phyloP scores from a whole-genome alignment of 2,888 invertebrate species.

The Hybos culiciformis region DNA sequence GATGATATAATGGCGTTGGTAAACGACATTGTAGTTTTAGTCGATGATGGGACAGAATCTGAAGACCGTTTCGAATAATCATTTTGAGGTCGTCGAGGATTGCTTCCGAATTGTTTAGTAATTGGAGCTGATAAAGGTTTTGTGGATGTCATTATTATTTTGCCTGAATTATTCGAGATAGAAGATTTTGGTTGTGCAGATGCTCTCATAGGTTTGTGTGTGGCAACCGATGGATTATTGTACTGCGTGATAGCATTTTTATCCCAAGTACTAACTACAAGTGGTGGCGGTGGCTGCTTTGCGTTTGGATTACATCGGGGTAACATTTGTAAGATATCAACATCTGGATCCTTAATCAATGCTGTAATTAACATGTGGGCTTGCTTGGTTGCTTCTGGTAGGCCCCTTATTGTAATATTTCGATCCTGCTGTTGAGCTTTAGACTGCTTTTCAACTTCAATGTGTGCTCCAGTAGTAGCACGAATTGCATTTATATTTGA shows the following conservation, averaged over 20 bases:
- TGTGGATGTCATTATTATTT: conserved; percentile 11
- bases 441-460: conserved; percentile 95
- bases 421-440: conserved; percentile 88
- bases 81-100: conserved; percentile 13
- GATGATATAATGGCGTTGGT: conserved; percentile 43
- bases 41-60: conserved; percentile 20
- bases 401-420: conserved; percentile 90
- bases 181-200: conserved; percentile 6
- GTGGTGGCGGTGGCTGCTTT: conserved; percentile 19
- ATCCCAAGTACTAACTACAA: conserved; percentile 31
- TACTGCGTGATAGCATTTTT: conserved; percentile 26
- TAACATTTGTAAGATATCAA: conserved; percentile 71
- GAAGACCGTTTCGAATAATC: conserved; percentile 10
- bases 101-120: too few relatives aligned
- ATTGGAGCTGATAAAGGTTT: conserved; percentile 1
- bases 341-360: conserved; percentile 90
- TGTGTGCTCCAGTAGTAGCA: conserved; percentile 91
- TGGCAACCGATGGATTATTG: conserved; percentile 16
- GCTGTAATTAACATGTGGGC: conserved; percentile 83
- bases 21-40: conserved; percentile 44
- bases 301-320: conserved; percentile 42
- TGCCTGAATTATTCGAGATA: conserved; percentile 7
- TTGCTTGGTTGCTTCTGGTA: conserved; percentile 81
- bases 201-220: conserved; percentile 9
- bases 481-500: conserved; percentile 97